Evolutionary conservation across 2,113 vertebrate genomes (phyloP).

Genomic region (Xyrauchen texanus): DNA sequence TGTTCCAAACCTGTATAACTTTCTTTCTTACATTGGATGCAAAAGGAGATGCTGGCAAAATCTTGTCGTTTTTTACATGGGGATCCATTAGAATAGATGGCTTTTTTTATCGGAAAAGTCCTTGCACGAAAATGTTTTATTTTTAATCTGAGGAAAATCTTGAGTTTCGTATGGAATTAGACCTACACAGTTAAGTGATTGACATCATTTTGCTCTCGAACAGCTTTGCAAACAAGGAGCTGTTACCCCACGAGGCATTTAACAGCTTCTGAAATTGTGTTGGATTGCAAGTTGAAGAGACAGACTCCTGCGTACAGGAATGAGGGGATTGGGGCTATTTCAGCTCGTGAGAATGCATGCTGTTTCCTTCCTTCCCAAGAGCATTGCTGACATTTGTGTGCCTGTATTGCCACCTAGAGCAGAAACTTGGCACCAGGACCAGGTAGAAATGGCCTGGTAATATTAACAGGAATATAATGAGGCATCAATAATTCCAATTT

Average conservation of each 20-base stretch:
- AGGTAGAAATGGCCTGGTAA: constrained; percentile 5
- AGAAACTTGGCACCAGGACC: constrained; percentile 23
- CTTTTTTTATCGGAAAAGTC: neutral
- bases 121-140: neutral
- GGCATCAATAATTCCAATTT: constrained; percentile 25
- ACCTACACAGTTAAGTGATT: constrained; percentile 9
- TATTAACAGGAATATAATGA: constrained; percentile 25
- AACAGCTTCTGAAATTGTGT: constrained; percentile 18
- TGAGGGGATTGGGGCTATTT: constrained; percentile 9
- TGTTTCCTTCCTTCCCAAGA: neutral
- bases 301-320: neutral
- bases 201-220: constrained; percentile 1
- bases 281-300: constrained; percentile 18
- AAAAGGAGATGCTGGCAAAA: no score
- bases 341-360: constrained; percentile 3
- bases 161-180: constrained; percentile 8
- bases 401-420: constrained; percentile 23
- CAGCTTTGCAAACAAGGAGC: neutral
- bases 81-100: no score
- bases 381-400: constrained; percentile 32
- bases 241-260: constrained; percentile 13
- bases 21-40: no score
- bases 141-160: neutral
- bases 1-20: no score
- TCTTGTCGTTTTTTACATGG: no score